Conservation (phyloP, 2,888 invertebrate species). For the Boloria selene region DNA sequence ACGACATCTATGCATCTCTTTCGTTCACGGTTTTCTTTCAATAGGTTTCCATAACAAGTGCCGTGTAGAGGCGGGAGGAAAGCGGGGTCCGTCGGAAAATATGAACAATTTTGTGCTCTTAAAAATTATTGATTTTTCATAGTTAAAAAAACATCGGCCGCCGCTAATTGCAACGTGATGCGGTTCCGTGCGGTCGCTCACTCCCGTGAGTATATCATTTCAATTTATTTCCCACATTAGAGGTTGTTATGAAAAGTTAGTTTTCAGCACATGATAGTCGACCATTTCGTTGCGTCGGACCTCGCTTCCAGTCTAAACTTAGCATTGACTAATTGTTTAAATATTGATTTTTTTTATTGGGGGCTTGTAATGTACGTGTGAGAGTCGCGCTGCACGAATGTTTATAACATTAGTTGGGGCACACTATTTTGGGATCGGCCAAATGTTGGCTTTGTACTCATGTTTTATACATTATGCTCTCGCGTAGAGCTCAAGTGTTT, state of each 20-base stretch:
- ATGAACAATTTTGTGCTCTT: constrained; percentile 76
- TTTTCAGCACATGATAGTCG: constrained; percentile 69
- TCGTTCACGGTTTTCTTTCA: constrained; percentile 72
- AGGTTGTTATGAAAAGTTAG: constrained; percentile 65
- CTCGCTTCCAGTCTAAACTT: constrained; percentile 43
- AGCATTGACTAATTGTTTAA: constrained; percentile 58
- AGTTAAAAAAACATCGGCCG: constrained; percentile 69
- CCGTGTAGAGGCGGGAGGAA: constrained; percentile 65
- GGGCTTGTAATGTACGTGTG: constrained; percentile 52
- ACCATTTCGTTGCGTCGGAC: constrained; percentile 54
- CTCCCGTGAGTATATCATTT: constrained; percentile 63
- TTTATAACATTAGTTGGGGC: constrained; percentile 79
- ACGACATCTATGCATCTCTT: constrained; percentile 70
- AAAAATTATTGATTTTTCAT: constrained; percentile 81
- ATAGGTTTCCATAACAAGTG: constrained; percentile 77
- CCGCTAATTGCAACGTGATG: constrained; percentile 71
- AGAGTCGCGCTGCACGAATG: constrained; percentile 57
- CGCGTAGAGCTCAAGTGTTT: constrained; percentile 45
- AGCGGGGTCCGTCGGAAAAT: constrained; percentile 71
- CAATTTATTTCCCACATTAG: constrained; percentile 62
- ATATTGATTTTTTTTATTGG: constrained; percentile 73
- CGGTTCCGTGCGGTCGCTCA: constrained; percentile 53
- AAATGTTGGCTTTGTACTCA: constrained; percentile 70
- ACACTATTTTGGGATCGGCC: constrained; percentile 78
- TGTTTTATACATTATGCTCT: constrained; percentile 59